phyloP scores from a whole-genome alignment of 92 coral and sea anemone species.

The Actinostola sp. region DNA sequence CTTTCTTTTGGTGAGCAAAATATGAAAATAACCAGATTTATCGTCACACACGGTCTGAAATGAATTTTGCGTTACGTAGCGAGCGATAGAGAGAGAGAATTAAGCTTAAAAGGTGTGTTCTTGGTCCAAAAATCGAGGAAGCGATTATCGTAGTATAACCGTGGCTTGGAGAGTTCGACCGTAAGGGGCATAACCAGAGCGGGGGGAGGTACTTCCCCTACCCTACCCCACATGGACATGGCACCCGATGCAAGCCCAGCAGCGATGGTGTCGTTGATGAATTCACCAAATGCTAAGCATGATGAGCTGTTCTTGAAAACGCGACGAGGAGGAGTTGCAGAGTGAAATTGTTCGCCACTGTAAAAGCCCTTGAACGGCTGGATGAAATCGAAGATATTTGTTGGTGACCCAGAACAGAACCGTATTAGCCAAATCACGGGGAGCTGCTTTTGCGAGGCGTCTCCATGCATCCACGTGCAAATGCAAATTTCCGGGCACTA shows the following conservation, averaged over 20 bases:
- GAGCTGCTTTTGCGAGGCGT: too few relatives aligned
- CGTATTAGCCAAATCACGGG: too few relatives aligned
- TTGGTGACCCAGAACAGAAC: too few relatives aligned
- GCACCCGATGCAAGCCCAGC: neutral
- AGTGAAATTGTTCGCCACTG: neutral
- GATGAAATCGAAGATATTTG: too few relatives aligned
- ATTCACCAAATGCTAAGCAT: neutral
- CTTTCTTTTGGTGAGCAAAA: neutral
- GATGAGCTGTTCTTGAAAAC: neutral
- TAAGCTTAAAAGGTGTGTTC: neutral
- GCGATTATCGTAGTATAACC: neutral
- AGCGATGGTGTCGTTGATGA: neutral
- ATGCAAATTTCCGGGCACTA: too few relatives aligned
- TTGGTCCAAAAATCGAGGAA: neutral
- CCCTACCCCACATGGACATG: neutral
- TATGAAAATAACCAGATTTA: neutral
- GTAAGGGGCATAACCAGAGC: constrained; percentile 5
- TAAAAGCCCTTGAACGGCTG: neutral
- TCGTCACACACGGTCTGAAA: neutral
- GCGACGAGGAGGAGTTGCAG: neutral
- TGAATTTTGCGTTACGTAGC: neutral
- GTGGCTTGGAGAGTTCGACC: constrained; percentile 2
- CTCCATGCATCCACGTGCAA: too few relatives aligned
- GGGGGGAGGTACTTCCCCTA: neutral
- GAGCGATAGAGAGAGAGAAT: neutral